Evolutionary conservation across 2,888 invertebrate species (phyloP).

Genomic region (Polyommatus icarus): DNA sequence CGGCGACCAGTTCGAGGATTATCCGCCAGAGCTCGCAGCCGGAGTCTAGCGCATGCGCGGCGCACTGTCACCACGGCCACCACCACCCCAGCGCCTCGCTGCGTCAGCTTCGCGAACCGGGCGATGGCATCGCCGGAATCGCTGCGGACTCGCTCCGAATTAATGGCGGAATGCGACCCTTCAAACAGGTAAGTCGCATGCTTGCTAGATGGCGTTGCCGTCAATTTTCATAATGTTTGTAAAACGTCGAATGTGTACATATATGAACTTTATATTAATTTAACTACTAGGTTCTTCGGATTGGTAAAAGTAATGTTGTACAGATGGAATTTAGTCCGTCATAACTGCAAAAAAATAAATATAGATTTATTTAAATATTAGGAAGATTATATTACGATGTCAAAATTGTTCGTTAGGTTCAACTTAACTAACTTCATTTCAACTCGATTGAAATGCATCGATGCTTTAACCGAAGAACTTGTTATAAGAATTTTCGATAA

Average conservation of each 20-base stretch:
- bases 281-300: background rate
- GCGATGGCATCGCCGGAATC: conserved; percentile 95
- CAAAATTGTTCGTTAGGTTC: background rate
- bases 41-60: conserved; percentile 85
- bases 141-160: conserved; percentile 97
- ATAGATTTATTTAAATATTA: background rate
- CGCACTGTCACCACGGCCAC: conserved; percentile 83
- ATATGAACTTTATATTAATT: too few relatives aligned
- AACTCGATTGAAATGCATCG: background rate
- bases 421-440: background rate
- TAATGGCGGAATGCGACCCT: conserved; percentile 97
- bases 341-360: background rate
- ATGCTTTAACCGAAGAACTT: background rate
- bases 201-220: conserved; percentile 61
- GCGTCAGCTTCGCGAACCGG: conserved; percentile 90
- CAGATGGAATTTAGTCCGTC: too few relatives aligned
- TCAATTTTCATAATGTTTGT: background rate
- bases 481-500: background rate
- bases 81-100: conserved; percentile 91
- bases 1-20: conserved; percentile 87
- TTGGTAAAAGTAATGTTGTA: background rate
- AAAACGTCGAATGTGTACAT: background rate
- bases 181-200: conserved; percentile 90
- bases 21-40: conserved; percentile 94
- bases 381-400: background rate